Evolutionary conservation across 2,113 vertebrate genomes (phyloP), one percentile per base, ranked within the genome.

Genomic region (Hemiprocne comata): DNA sequence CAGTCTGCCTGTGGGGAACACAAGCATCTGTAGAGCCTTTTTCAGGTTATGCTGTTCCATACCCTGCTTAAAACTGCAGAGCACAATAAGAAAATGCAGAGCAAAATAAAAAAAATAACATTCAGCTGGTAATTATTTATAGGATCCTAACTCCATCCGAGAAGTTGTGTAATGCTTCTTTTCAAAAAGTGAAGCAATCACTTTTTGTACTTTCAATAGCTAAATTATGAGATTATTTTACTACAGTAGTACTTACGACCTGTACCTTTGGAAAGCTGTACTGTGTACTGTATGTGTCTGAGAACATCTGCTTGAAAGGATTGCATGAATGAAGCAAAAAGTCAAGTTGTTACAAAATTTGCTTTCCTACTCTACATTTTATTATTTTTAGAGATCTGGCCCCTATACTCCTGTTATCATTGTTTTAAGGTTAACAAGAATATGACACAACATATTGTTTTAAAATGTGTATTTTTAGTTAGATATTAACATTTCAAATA

Each of bases 1-100:
- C n/a, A 74, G 18, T 40, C 21, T 88, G 20, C 23, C 55, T 0
- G 0, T 17, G 69, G 44, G 36, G n/a, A 89, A 48, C 3, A 4
- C 70, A 66, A 65, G 23, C 14, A 82, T 46, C 67, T 48, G 8
- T 18, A 34, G 18, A 92, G 54, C 7, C 14, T 64, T 85, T 64
- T 77, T 65, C 67, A 64, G 34, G 48, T 31, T 55, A 29, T 20
- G 9, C 15, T 73, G 6, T 77, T 91, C 58, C 14, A 5, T 64
- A n/a, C 38, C 53, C 91, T 65, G 10, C 33, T 42, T 82, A 40
- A 69, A 82, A 85, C 34, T 82, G 36, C 17, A 44, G 71, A 89
- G 40, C 16, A n/a, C 28, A 65, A 6, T 25, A 78, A 44, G 48
- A 72, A 93, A 91, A 87, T 50, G 34, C 28, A 38, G 2, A 54